Conservation (phyloP, 2,113 vertebrate species). For the Ceyx melanurus region DNA sequence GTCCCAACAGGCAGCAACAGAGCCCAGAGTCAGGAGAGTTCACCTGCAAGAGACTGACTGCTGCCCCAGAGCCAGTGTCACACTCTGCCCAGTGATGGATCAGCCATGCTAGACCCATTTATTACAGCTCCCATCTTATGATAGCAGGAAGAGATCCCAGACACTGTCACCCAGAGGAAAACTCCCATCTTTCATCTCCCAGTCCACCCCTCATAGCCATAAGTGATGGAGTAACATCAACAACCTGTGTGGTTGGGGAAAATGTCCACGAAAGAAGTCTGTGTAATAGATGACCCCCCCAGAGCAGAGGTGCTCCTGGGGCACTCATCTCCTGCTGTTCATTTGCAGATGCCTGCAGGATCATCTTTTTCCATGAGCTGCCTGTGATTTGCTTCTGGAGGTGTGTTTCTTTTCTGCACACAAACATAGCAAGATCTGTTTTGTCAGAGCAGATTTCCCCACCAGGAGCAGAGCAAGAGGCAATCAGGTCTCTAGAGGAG, state of each 20-base stretch:
- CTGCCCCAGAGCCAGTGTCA: neutral
- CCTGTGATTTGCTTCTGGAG: neutral
- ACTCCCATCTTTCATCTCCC: neutral
- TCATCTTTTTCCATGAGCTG: neutral
- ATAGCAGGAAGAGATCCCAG: neutral
- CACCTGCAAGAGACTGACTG: neutral
- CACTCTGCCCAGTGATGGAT: neutral
- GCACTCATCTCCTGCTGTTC: constrained; percentile 11
- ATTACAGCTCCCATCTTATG: neutral
- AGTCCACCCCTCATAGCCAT: neutral
- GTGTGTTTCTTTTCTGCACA: neutral
- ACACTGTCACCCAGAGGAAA: neutral
- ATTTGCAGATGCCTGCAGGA: neutral
- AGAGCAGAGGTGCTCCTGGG: neutral
- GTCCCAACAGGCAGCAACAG: neutral
- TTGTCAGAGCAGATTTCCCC: neutral
- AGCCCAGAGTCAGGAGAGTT: neutral
- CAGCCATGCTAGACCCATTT: neutral
- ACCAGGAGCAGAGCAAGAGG: neutral
- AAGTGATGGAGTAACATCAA: constrained; percentile 16
- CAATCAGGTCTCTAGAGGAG: neutral
- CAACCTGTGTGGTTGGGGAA: neutral
- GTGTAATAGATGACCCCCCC: neutral
- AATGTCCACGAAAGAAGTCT: neutral
- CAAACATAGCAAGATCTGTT: neutral